Evolutionary conservation across 2,888 invertebrate species (phyloP), one percentile per base, ranked within the genome.

Genomic region (Augochlorella aurata): DNA sequence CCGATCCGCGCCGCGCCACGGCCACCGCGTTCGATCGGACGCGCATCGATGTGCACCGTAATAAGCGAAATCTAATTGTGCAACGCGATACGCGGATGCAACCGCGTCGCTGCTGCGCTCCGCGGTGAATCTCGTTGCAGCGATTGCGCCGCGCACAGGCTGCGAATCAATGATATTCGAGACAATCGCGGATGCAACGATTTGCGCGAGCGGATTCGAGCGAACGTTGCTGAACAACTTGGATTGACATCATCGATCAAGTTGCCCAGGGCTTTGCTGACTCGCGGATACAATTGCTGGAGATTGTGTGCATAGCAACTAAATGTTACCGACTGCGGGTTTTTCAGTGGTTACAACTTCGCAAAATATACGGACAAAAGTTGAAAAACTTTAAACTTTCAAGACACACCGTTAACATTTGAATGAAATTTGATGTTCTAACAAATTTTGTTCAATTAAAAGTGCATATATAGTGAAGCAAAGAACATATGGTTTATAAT

Each of bases 61-160:
- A 73, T 73, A 68, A 84, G 58, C 52, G 65, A 49, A 61, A 85
- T 85, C 77, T 83, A 83, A 85, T 85, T 83, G 83, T 67, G 79
- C 73, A 73, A 78, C 29, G 29, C 45, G 61, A 80, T 67, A 66
- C 50, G 49, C 29, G 66, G 70, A 78, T 63, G 38, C 52, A 63
- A 29, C 44, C n/a, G 44, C 49, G 24, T 14, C 47, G 47, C 63
- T 45, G 70, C 49, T 24, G n/a, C 66, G 24, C 16, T 54, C 18
- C 49, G 58, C 66, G 70, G 67, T 67, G 50, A 66, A 78, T 78
- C 58, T 79, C 71, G 71, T n/a, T 58, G 54, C 24, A 49, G 14
- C 44, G 54, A 67, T 58, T 67, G 58, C 29, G 45, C 44, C 61
- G 66, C 50, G 58, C 12, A 10, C 18, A 18, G 16, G 38, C 21